phyloP scores from a whole-genome alignment of 2,797 vertebrate genomes.

The Dipus sagitta region DNA sequence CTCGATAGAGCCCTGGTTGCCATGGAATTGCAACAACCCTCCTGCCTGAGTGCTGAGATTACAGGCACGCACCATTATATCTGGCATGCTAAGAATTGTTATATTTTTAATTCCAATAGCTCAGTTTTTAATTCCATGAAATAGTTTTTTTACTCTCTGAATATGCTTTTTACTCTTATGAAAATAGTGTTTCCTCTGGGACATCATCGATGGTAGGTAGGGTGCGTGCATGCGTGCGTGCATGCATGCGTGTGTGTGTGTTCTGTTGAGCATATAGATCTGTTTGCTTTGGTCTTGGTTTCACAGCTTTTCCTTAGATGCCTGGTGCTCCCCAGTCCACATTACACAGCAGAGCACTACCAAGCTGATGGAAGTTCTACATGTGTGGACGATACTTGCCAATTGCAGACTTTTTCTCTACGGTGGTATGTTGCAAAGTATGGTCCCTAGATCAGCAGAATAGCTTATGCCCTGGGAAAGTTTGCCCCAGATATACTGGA shows the following conservation, averaged over 20 bases:
- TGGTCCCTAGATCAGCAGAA: neutral
- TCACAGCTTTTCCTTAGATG: conserved; percentile 18
- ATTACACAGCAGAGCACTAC: neutral
- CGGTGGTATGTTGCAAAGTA: neutral
- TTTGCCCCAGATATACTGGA: neutral
- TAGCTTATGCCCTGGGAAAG: neutral
- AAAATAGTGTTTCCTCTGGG: conserved; percentile 57
- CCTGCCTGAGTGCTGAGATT: too few relatives aligned
- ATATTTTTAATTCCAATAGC: too few relatives aligned
- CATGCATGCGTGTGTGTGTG: neutral
- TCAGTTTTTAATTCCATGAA: conserved; percentile 50
- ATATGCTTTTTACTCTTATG: conserved; percentile 49
- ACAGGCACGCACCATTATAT: too few relatives aligned
- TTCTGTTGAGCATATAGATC: neutral
- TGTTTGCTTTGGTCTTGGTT: neutral
- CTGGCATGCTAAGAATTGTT: too few relatives aligned
- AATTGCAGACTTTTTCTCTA: neutral
- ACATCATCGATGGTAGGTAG: neutral
- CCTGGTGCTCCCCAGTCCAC: neutral
- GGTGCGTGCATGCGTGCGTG: accelerated
- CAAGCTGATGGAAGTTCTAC: neutral
- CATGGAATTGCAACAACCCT: too few relatives aligned
- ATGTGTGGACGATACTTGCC: neutral
- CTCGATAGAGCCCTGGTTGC: too few relatives aligned
- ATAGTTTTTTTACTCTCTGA: conserved; percentile 1